Evolutionary conservation across 2,888 invertebrate genomes (phyloP).

Genomic region (Melanophora roralis): DNA sequence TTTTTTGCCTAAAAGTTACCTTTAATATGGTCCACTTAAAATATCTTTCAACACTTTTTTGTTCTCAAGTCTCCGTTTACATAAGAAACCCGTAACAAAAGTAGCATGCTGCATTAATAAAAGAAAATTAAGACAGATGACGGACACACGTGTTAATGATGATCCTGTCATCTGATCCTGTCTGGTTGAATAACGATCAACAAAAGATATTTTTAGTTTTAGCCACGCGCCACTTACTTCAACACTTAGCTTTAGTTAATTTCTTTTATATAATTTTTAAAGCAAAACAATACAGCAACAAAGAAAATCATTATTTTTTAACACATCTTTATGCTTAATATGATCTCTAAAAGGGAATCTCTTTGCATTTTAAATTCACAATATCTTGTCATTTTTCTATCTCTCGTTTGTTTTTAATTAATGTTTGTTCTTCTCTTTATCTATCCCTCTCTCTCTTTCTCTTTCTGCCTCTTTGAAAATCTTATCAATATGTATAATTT

Average conservation of each 20-base stretch:
- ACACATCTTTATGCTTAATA: background rate
- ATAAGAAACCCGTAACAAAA: background rate
- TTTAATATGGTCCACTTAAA: conserved; percentile 27
- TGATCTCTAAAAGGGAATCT: conserved; percentile 15
- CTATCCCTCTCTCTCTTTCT: too few species aligned
- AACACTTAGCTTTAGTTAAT: conserved; percentile 9
- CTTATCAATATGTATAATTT: conserved; percentile 37
- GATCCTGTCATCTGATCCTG: conserved; percentile 56
- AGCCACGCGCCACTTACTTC: conserved; percentile 49
- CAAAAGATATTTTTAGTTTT: background rate
- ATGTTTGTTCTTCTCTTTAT: too few species aligned
- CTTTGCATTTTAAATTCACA: conserved; percentile 50
- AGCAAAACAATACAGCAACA: background rate
- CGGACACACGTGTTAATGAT: background rate
- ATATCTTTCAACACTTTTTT: conserved; percentile 7
- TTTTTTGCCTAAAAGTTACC: background rate
- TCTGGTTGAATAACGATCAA: conserved; percentile 41
- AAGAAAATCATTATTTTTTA: conserved; percentile 9
- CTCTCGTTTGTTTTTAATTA: background rate
- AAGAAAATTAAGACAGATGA: background rate
- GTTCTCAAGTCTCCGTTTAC: background rate
- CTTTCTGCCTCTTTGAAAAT: background rate
- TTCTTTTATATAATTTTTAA: background rate
- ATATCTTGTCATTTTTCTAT: conserved; percentile 35
- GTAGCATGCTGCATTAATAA: background rate